These are phyloP conservation scores for Aphelocoma californica DNA, from an alignment of 2,797 vertebrate species.

Conservation along the genomic window DNA sequence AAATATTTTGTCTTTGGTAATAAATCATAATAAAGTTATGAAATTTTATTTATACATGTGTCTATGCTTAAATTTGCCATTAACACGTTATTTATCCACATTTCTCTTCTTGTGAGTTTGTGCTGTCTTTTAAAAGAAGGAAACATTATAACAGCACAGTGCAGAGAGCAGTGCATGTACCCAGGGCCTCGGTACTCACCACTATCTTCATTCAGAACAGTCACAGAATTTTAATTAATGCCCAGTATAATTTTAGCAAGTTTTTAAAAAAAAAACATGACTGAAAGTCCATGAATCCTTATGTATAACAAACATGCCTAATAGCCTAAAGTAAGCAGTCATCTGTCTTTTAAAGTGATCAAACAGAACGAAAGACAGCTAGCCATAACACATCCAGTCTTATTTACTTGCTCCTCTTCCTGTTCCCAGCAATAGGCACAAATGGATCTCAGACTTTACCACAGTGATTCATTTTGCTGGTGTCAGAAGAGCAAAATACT, in stretches of 20 bases:
- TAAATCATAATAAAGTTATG: not conserved
- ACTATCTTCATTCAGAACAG: not conserved
- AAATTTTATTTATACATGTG: not conserved
- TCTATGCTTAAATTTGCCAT: not conserved
- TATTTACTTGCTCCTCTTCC: conserved; percentile 32
- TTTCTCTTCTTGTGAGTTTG: not conserved
- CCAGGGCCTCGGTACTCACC: not conserved
- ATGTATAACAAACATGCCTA: not conserved
- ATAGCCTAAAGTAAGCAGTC: conserved; percentile 2
- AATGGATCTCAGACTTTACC: not conserved
- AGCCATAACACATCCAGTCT: conserved; percentile 26
- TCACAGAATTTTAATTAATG: not conserved
- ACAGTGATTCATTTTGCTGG: not conserved
- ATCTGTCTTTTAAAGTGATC: conserved; percentile 3
- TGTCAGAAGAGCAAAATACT: not conserved
- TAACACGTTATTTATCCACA: not conserved
- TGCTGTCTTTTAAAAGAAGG: not conserved
- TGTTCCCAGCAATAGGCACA: not conserved
- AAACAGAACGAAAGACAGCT: not conserved
- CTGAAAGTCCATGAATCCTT: not conserved
- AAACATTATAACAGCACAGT: not conserved
- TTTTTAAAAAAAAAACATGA: not conserved
- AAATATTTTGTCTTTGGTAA: not conserved
- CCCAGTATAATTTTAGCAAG: not conserved
- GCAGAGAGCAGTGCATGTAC: not conserved